phyloP scores from a whole-genome alignment of 1,140 invertebrate species.

The Ceratitis capitata region DNA sequence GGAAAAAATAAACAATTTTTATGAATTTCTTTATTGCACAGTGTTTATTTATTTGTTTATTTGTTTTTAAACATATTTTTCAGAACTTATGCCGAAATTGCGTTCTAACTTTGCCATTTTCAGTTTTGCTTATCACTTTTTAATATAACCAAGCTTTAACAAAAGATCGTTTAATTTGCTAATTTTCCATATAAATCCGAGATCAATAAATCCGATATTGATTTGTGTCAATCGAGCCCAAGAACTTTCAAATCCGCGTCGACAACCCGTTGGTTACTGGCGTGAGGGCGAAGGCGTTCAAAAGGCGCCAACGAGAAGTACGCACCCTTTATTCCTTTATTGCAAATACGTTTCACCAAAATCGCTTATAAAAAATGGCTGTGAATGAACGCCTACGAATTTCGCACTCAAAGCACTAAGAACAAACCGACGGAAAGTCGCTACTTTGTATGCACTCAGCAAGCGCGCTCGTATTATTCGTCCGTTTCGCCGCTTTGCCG shows the following conservation, averaged over 20 bases:
- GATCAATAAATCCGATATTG: too few species aligned
- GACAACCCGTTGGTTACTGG: background rate
- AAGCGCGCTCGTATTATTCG: constrained; percentile 42
- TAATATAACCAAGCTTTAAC: too few species aligned
- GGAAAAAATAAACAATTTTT: too few species aligned
- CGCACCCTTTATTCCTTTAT: background rate
- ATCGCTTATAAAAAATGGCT: background rate
- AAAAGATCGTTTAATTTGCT: too few species aligned
- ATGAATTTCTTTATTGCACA: background rate
- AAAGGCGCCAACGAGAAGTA: background rate
- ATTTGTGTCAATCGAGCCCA: too few species aligned
- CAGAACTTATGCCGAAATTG: background rate
- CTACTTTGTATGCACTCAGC: background rate
- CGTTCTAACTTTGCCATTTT: too few species aligned
- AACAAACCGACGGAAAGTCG: constrained; percentile 5
- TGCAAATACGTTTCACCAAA: background rate
- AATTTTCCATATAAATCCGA: too few species aligned
- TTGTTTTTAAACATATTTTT: background rate
- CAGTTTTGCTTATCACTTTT: too few species aligned
- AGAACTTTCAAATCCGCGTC: background rate
- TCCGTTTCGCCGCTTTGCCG: constrained; percentile 6
- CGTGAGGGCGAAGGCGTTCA: background rate
- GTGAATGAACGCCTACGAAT: background rate
- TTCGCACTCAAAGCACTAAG: background rate
- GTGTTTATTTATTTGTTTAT: background rate